These are phyloP conservation scores for Tribolium castaneum DNA, from an alignment of 1,140 invertebrate species.

Conservation along the genomic window DNA sequence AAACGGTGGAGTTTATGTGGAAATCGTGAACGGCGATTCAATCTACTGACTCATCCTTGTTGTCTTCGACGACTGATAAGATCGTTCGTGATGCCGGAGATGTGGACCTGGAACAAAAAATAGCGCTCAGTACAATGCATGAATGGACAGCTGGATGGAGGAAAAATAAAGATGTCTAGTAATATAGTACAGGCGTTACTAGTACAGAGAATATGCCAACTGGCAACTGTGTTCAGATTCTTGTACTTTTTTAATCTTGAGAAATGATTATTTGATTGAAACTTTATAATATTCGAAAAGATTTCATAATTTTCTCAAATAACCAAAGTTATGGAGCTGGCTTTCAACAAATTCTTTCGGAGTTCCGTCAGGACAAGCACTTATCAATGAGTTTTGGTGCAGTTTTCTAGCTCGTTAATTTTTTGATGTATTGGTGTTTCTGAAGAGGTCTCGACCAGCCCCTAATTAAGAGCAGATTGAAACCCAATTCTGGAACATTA, in stretches of 20 bases:
- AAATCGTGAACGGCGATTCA: conserved; percentile 29
- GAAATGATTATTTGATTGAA: no score
- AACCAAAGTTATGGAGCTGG: no score
- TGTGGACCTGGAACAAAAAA: conserved; percentile 28
- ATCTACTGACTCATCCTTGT: conserved; percentile 35
- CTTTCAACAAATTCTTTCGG: neutral
- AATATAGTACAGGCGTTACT: no score
- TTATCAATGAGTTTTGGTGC: neutral
- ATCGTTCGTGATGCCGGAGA: neutral
- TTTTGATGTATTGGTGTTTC: neutral
- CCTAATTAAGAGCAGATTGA: neutral
- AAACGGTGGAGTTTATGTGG: conserved; percentile 20
- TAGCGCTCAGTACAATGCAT: neutral
- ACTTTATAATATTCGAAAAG: no score
- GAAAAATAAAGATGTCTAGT: neutral
- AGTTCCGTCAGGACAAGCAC: neutral
- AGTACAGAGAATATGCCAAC: no score
- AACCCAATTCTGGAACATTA: neutral
- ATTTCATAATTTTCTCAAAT: no score
- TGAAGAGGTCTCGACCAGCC: neutral
- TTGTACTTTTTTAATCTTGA: no score
- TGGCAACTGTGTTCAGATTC: no score
- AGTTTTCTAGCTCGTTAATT: neutral
- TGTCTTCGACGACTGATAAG: conserved; percentile 17
- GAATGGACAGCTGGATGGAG: neutral